Base-by-base conservation (phyloP, 37 sponge, comb jelly and placozoan genomes). In the Ianthella basta region DNA sequence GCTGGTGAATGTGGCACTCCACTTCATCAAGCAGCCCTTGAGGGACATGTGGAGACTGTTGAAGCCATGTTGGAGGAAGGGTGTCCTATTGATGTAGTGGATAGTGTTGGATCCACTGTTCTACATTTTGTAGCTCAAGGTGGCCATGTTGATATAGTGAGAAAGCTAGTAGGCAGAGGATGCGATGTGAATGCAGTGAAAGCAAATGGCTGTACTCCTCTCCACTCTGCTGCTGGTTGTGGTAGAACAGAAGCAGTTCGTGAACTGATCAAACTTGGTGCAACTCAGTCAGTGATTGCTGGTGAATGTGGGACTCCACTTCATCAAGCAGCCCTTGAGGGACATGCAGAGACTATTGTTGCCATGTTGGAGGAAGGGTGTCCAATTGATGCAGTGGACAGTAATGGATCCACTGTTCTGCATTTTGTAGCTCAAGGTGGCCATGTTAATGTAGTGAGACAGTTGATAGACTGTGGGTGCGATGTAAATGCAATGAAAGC, bases 281-380 rank as follows among this genome's bases (percentile, higher is more conserved):
- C 32, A 30, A 13, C 35, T 1, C 1, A 69, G 34, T 69, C 70
- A 41, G 78, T 50, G 40, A 20, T 24, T 41, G 54, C 50, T 75
- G 53, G 18, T 4, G 53, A 38, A 4, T 61, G 3, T 41, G 78
- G 53, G 12, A 75, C 54, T 41, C 78, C 78, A 75, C 78, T 75
- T 19, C 78, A 75, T 24, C 20, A 25, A 24, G 78, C 78, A 19
- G 21, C n/a, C 20, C 0, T 1, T 38, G 1, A 40, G 0, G 53
- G 78, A 1, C 20, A 75, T 24, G 21, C 12, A 1, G 13, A 75
- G 0, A 36, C 39, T 25, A 50, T 75, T 4, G 8, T 23, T 14
- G 37, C 39, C 5, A 18, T 75, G 21, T 41, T 75, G 54, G 37
- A 41, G 21, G 54, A 75, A 75, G 53, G 53, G 20, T 75, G 54